These are phyloP conservation scores for Andricus grossulariae DNA, from an alignment of 1,140 invertebrate species.

Conservation along the genomic window DNA sequence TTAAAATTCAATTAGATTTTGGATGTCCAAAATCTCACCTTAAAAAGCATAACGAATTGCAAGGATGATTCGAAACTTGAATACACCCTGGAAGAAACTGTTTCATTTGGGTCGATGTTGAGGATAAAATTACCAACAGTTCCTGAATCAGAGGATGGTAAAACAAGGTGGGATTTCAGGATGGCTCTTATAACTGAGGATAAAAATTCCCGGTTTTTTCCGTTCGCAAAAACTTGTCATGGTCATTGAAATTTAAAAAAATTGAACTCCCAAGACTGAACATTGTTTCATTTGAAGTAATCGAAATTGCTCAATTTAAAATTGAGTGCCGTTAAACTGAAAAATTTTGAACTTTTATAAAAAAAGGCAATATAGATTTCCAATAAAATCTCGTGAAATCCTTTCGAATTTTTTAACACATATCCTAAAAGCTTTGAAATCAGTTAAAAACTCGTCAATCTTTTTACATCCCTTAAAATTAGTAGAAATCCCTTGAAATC, in stretches of 20 bases:
- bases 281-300: not conserved
- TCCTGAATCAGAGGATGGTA: conserved; percentile 51
- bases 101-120: conserved; percentile 87
- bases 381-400: too few relatives aligned
- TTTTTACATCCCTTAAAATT: too few relatives aligned
- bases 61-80: conserved; percentile 78
- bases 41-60: conserved; percentile 78
- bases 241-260: too few relatives aligned
- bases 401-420: too few relatives aligned
- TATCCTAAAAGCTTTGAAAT: too few relatives aligned
- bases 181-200: too few relatives aligned
- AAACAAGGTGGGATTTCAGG: conserved; percentile 36
- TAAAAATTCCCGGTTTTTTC: too few relatives aligned
- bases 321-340: conserved; percentile 62
- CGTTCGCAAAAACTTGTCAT: not conserved
- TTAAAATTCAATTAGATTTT: conserved; percentile 79
- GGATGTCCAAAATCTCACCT: conserved; percentile 84
- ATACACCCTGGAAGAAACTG: conserved; percentile 79
- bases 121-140: conserved; percentile 81
- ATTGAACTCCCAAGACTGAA: not conserved
- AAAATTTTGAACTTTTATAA: conserved; percentile 80
- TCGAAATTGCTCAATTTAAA: not conserved
- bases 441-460: too few relatives aligned
- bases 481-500: too few relatives aligned
- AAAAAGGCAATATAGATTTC: too few relatives aligned